Conservation (phyloP, 2,888 invertebrate genomes). For the Eristalinus sepulchralis region DNA sequence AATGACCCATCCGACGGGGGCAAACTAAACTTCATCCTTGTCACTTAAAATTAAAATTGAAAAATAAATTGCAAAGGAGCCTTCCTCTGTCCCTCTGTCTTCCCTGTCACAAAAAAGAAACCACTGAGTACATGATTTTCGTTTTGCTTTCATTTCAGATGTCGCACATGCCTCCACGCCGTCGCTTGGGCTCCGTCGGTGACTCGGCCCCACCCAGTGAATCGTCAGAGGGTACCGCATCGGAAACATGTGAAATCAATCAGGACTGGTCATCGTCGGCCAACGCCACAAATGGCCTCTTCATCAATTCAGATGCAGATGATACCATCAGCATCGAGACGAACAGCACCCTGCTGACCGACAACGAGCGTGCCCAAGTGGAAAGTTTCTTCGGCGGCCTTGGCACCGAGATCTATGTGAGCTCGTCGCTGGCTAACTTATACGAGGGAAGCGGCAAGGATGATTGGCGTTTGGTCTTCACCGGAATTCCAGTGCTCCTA, state of each 20-base stretch:
- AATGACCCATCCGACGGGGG: slow-evolving; percentile 12
- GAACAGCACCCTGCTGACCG: slow-evolving; percentile 82
- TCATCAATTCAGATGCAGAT: slow-evolving; percentile 78
- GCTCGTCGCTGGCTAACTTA: slow-evolving; percentile 88
- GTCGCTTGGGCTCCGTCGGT: slow-evolving; percentile 84
- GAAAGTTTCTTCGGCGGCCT: slow-evolving; percentile 89
- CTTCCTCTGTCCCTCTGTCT: slow-evolving; percentile 1
- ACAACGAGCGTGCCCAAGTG: slow-evolving; percentile 86
- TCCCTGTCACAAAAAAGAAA: background rate
- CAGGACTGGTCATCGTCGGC: slow-evolving; percentile 79
- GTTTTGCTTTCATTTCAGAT: slow-evolving; percentile 64
- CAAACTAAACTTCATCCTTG: slow-evolving; percentile 39
- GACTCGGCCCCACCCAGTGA: slow-evolving; percentile 83
- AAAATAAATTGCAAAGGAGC: slow-evolving; percentile 36
- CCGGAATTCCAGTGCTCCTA: slow-evolving; percentile 90
- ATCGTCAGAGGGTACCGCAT: slow-evolving; percentile 83
- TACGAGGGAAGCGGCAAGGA: slow-evolving; percentile 84
- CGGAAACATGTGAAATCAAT: slow-evolving; percentile 79
- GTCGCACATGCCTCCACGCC: slow-evolving; percentile 79
- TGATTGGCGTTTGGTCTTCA: slow-evolving; percentile 88
- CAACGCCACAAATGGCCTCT: slow-evolving; percentile 76
- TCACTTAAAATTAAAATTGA: slow-evolving; percentile 61
- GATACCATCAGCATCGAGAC: slow-evolving; percentile 80
- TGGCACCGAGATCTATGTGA: slow-evolving; percentile 89
- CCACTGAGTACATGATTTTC: slow-evolving; percentile 43